phyloP scores from a whole-genome alignment of 2,113 vertebrate species.

The Epinephelus cyanopodus region DNA sequence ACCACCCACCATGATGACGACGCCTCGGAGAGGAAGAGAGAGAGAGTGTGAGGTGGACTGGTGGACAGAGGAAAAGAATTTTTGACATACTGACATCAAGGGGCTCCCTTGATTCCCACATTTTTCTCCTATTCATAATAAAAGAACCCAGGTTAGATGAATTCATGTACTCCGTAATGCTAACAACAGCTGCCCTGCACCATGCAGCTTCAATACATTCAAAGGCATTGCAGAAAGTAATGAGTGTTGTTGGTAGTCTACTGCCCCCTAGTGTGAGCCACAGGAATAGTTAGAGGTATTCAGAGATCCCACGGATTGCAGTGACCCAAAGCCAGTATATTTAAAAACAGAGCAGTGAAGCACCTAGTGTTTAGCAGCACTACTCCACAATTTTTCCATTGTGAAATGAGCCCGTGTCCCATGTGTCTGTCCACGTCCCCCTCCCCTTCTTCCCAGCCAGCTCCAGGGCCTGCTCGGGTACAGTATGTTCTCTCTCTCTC shows the following conservation, averaged over 20 bases:
- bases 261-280: slow-evolving; percentile 67
- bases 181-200: neutral
- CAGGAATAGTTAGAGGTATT: slow-evolving; percentile 11
- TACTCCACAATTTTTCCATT: neutral
- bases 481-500: slow-evolving; percentile 36
- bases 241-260: slow-evolving; percentile 38
- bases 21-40: neutral
- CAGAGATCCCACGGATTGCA: neutral
- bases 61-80: slow-evolving; percentile 1
- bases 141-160: neutral
- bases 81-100: neutral
- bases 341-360: slow-evolving; percentile 13
- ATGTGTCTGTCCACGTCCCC: neutral
- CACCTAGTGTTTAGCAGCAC: slow-evolving; percentile 18
- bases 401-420: slow-evolving; percentile 8
- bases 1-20: slow-evolving; percentile 1
- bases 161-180: neutral
- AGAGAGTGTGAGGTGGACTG: neutral
- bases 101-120: neutral
- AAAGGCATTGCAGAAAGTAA: neutral
- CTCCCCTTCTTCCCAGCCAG: neutral
- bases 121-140: neutral
- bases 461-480: slow-evolving; percentile 6
- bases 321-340: neutral
- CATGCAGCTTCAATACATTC: neutral